Conservation (phyloP, 1,140 invertebrate genomes). For the Batillaria attramentaria region DNA sequence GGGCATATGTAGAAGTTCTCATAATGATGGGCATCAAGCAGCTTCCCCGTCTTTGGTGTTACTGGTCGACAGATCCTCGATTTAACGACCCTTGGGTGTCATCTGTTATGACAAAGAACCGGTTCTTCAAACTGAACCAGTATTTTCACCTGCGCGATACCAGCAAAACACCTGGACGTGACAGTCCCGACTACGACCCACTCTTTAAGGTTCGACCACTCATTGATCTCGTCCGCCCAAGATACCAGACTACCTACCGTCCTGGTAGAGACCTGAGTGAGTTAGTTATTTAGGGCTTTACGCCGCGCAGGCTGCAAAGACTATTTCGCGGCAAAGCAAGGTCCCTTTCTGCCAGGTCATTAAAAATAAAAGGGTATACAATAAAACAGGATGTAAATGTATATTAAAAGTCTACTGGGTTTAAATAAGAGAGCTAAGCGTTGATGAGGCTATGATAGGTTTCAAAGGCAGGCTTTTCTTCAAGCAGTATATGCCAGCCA, state of each 20-base stretch:
- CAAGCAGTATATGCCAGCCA: not conserved
- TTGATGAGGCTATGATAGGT: not conserved
- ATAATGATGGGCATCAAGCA: not conserved
- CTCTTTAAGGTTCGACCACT: not conserved
- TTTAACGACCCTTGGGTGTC: not conserved
- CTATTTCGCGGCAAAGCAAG: no score
- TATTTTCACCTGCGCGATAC: conserved; percentile 1
- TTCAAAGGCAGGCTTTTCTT: not conserved
- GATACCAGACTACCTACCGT: not conserved
- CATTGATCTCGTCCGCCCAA: not conserved
- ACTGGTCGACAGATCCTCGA: not conserved
- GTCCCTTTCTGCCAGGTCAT: no score
- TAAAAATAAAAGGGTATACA: no score
- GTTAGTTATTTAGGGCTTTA: no score
- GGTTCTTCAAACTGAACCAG: conserved; percentile 1
- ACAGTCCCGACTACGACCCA: not conserved
- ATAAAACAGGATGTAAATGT: no score
- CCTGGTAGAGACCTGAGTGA: no score
- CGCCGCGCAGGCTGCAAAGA: no score
- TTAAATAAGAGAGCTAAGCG: not conserved
- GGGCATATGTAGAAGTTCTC: not conserved
- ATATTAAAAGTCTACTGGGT: not conserved
- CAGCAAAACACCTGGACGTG: not conserved
- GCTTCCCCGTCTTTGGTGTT: not conserved
- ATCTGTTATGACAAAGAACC: not conserved